A percentile compares a stretch with the other conserved stretches of the same genome.
Evolutionary conservation across 2,113 vertebrate genomes (phyloP).

Genomic region (Zeus faber): DNA sequence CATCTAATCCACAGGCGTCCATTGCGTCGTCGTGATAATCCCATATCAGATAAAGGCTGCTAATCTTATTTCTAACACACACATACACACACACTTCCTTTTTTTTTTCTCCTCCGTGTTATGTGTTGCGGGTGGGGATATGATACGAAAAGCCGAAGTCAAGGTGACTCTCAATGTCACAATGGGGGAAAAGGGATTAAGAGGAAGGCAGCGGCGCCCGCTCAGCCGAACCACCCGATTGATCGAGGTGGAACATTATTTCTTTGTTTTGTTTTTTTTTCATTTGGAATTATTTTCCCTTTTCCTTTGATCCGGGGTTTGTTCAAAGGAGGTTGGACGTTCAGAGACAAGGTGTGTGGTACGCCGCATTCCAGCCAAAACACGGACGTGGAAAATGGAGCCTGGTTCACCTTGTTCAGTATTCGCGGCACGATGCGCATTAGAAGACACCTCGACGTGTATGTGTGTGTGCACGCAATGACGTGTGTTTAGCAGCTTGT

Average conservation of each 20-base stretch:
- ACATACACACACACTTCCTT: too few species aligned
- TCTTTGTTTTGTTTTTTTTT: too few species aligned
- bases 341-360: too few species aligned
- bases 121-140: constrained; percentile 3
- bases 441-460: neutral
- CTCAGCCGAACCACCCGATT: too few species aligned
- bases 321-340: neutral
- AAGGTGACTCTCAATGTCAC: constrained; percentile 39
- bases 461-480: neutral
- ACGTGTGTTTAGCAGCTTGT: neutral
- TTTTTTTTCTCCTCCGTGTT: constrained; percentile 28
- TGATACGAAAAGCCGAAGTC: constrained; percentile 2
- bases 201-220: too few species aligned
- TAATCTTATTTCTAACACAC: constrained; percentile 42
- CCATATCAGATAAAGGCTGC: constrained; percentile 36
- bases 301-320: constrained; percentile 20
- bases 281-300: neutral
- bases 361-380: too few species aligned
- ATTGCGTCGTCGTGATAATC: constrained; percentile 42
- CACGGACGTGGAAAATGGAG: too few species aligned
- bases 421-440: constrained; percentile 62
- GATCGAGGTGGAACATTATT: too few species aligned
- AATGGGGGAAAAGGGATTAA: constrained; percentile 10
- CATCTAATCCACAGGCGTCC: constrained; percentile 48
- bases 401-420: constrained; percentile 54